Base-by-base conservation (phyloP, 1,140 invertebrate species). In the Heliothis virescens region DNA sequence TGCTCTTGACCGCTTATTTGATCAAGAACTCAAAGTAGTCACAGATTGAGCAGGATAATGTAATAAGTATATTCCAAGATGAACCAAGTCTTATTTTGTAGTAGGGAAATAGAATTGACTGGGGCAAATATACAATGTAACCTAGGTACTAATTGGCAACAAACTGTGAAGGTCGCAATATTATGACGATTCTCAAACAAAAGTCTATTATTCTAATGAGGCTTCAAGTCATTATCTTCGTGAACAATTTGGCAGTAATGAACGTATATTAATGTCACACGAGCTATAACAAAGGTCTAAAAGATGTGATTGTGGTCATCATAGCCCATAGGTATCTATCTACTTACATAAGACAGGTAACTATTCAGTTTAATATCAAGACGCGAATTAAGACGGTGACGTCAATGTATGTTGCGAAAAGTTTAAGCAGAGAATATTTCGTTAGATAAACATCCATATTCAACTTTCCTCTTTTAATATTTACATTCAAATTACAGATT, bases 111-210 rank as follows among this genome's bases (percentile, higher is more conserved):
- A 41, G 34, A 41, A 41, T 41, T 41, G 0, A 41, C 34, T 41
- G 9, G 34, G 34, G 34, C 5, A 26, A 26, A 26, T 26, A 41
- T 41, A 41, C 34, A 7, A 41, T 9, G 34, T 41, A 41, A 41
- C 34, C 5, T 9, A 41, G 34, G 34, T 41, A 53, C 7, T 7
- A 59, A 18, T 11, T 11, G 11, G 16, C 16, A 16, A 59, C 21
- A 59, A 59, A 9, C 18, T 34, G 62, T 41, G 60, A 63, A 65
- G 62, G 34, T 65, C 62, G 16, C 13, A 11, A 60, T 21, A 11
- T 16, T 47, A 67, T 41, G 63, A n/a, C 63, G 41, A 65, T 48
- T 26, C 3, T 65, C 29, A 3, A 67, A 67, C 63, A 67, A 67
- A 48, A 48, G 41, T 41, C 16, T 16, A 67, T 67, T 48, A 67